Evolutionary conservation across 1,140 invertebrate genomes (phyloP).

Genomic region (Vanessa atalanta): DNA sequence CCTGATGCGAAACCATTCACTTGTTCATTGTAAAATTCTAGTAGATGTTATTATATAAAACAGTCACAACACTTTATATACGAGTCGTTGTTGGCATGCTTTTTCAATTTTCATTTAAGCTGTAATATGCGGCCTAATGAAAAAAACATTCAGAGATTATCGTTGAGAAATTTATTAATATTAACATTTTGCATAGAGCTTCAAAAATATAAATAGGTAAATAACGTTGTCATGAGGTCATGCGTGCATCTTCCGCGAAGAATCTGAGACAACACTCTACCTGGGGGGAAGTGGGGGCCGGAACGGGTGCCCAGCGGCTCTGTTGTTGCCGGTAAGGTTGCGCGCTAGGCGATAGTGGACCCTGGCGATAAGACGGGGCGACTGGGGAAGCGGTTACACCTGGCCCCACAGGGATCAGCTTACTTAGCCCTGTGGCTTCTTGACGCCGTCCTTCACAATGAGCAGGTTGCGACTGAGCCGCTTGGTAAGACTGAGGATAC

Average conservation of each 20-base stretch:
- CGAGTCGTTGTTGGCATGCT: background rate
- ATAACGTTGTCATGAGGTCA: slow-evolving; percentile 12
- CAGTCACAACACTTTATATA: background rate
- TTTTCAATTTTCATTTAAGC: background rate
- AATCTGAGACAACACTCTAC: slow-evolving; percentile 46
- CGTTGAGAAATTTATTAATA: background rate
- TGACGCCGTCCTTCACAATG: slow-evolving; percentile 66
- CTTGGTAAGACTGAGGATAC: slow-evolving; percentile 59
- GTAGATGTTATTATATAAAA: background rate
- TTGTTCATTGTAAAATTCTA: background rate
- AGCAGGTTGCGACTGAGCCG: slow-evolving; percentile 68
- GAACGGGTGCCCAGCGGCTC: slow-evolving; percentile 73
- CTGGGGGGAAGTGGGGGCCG: slow-evolving; percentile 73
- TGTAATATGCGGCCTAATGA: background rate
- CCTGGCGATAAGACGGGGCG: slow-evolving; percentile 62
- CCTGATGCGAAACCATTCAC: background rate
- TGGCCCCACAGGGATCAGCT: slow-evolving; percentile 70
- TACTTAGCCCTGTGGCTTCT: slow-evolving; percentile 64
- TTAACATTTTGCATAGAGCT: background rate
- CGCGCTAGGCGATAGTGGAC: slow-evolving; percentile 64
- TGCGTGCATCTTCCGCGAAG: slow-evolving; percentile 23
- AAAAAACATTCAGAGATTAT: background rate
- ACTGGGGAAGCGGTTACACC: slow-evolving; percentile 56
- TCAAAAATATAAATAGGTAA: background rate
- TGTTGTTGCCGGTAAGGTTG: slow-evolving; percentile 72